Conservation (phyloP, 2,113 vertebrate genomes). For the Oryctolagus cuniculus region DNA sequence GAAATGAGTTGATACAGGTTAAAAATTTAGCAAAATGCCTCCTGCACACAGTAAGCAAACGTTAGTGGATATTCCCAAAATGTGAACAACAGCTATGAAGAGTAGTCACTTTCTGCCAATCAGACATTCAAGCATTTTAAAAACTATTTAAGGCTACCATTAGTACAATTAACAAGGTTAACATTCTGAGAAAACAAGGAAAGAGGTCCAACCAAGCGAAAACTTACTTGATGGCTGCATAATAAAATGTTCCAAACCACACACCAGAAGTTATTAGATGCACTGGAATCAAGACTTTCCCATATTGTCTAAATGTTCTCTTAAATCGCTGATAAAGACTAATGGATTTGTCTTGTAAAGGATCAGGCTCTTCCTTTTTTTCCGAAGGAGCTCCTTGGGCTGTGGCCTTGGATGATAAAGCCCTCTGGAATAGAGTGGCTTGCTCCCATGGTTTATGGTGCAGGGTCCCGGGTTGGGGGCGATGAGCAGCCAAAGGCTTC, state of each 20-base stretch:
- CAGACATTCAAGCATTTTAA: conserved; percentile 33
- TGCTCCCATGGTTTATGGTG: conserved; percentile 68
- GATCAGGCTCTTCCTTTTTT: conserved; percentile 90
- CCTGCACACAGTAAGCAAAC: not conserved
- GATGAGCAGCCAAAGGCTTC: conserved; percentile 57
- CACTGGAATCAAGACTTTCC: conserved; percentile 98
- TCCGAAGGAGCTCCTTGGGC: conserved; percentile 72
- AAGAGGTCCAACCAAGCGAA: conserved; percentile 55
- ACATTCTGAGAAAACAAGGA: conserved; percentile 48
- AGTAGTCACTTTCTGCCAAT: conserved; percentile 13
- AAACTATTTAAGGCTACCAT: conserved; percentile 29
- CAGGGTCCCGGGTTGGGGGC: conserved; percentile 67
- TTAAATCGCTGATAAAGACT: conserved; percentile 96
- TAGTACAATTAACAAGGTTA: conserved; percentile 18
- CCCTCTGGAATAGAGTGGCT: conserved; percentile 50
- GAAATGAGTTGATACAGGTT: conserved; percentile 8
- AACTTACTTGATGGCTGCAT: conserved; percentile 98
- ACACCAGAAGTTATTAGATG: conserved; percentile 95
- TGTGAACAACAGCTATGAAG: conserved; percentile 36
- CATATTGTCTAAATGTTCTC: conserved; percentile 97
- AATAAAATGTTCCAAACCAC: conserved; percentile 98
- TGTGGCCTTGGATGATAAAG: conserved; percentile 14
- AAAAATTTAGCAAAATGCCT: not conserved
- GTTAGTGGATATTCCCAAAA: conserved; percentile 17
- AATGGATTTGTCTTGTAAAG: conserved; percentile 96